phyloP scores from a whole-genome alignment of 2,888 invertebrate genomes.

The Escarpia spicata region DNA sequence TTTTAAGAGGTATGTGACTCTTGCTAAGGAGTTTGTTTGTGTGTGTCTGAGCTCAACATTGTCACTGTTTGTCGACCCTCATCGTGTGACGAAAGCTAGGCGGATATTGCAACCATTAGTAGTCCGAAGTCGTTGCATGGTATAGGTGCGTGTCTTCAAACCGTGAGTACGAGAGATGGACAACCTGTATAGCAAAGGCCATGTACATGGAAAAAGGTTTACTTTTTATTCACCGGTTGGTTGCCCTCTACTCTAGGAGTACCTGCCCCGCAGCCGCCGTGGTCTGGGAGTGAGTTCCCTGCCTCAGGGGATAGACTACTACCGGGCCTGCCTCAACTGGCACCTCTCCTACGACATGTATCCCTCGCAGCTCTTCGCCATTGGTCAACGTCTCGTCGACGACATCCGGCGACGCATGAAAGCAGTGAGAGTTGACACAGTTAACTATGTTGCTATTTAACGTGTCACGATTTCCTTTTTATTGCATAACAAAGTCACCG shows the following conservation, averaged over 20 bases:
- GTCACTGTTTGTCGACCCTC: background rate
- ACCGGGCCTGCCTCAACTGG: conserved; percentile 36
- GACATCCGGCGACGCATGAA: conserved; percentile 26
- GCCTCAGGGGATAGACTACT: conserved; percentile 34
- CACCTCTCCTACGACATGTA: conserved; percentile 33
- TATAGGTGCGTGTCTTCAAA: background rate
- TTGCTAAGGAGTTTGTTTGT: background rate
- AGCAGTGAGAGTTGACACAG: conserved; percentile 21
- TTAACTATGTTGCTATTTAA: background rate
- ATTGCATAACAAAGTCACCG: background rate
- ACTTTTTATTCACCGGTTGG: too few relatives aligned
- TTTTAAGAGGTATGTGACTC: too few relatives aligned
- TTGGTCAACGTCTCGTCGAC: conserved; percentile 26
- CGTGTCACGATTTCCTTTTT: background rate
- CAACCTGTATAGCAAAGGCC: background rate
- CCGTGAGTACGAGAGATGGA: background rate
- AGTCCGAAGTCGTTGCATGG: background rate
- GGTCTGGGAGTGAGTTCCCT: conserved; percentile 28
- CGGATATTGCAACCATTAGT: background rate
- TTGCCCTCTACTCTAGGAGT: conserved; percentile 31
- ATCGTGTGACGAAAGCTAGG: background rate
- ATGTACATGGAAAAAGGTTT: too few relatives aligned
- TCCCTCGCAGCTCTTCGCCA: conserved; percentile 31
- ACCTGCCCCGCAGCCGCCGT: conserved; percentile 35
- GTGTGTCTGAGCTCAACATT: background rate